These are phyloP conservation scores for Xanthorhoe spadicearia DNA, from an alignment of 2,888 invertebrate species.

Conservation along the genomic window DNA sequence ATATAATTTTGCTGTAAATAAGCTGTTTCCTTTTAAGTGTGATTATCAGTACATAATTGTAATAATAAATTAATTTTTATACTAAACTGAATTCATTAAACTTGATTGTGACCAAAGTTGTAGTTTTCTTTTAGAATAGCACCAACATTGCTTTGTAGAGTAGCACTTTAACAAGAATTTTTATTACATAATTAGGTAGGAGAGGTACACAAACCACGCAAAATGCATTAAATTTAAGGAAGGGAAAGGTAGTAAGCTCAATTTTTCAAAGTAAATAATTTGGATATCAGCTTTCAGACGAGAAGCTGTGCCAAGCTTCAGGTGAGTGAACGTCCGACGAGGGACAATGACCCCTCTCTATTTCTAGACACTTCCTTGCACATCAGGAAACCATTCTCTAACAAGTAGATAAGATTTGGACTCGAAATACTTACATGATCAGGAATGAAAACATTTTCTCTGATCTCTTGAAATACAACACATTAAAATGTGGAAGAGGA, in stretches of 20 bases:
- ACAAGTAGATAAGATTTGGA: background rate
- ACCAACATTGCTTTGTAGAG: constrained; percentile 30
- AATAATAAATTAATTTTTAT: constrained; percentile 37
- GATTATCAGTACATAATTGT: constrained; percentile 23
- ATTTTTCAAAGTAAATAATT: constrained; percentile 24
- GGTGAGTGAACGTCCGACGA: constrained; percentile 73
- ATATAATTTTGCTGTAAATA: constrained; percentile 50
- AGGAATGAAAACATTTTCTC: too few species aligned
- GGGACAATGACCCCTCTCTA: constrained; percentile 73
- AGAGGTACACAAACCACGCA: too few species aligned
- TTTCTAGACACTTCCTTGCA: constrained; percentile 69
- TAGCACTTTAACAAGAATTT: background rate
- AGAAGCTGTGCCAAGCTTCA: constrained; percentile 72
- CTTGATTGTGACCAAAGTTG: constrained; percentile 50
- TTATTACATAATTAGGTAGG: background rate
- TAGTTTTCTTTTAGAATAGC: constrained; percentile 45
- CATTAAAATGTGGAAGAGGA: background rate
- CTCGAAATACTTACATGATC: too few species aligned
- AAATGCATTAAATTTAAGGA: too few species aligned
- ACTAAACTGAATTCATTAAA: constrained; percentile 50
- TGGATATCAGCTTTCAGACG: constrained; percentile 67
- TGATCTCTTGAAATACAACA: too few species aligned
- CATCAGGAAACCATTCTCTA: constrained; percentile 23
- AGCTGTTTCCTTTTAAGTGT: constrained; percentile 46
- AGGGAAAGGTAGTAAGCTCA: background rate